Evolutionary conservation across 2,888 invertebrate species (phyloP).

Genomic region (Blera fallax): DNA sequence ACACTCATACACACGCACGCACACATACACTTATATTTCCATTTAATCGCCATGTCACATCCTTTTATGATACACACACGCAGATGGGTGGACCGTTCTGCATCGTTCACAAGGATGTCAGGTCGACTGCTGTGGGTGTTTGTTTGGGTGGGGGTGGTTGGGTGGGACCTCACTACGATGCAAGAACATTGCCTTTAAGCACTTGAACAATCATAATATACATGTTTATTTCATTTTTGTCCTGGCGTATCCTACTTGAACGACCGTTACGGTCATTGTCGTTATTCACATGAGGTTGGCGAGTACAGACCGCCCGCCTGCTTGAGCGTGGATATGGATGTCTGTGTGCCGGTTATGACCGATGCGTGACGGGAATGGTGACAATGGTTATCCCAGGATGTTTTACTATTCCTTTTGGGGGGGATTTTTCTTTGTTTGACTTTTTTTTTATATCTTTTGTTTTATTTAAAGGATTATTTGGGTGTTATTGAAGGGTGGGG

Average conservation of each 20-base stretch:
- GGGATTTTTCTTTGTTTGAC: not conserved
- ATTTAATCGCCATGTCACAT: conserved; percentile 68
- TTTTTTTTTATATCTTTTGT: conserved; percentile 18
- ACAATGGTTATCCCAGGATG: conserved; percentile 31
- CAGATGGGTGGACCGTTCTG: conserved; percentile 25
- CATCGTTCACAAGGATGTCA: conserved; percentile 23
- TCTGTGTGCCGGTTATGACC: conserved; percentile 49
- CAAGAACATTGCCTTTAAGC: conserved; percentile 48
- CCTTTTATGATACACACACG: conserved; percentile 53
- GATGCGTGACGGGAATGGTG: conserved; percentile 62
- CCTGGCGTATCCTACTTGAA: conserved; percentile 53
- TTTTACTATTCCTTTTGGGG: not conserved
- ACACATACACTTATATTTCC: conserved; percentile 34
- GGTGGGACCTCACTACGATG: not conserved
- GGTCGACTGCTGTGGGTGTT: not conserved
- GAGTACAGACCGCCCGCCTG: conserved; percentile 5
- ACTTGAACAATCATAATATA: conserved; percentile 59
- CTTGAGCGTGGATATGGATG: not conserved
- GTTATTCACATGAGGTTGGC: conserved; percentile 63
- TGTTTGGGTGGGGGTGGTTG: not conserved
- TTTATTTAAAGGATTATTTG: conserved; percentile 55
- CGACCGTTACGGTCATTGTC: conserved; percentile 60
- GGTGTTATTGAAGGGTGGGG: not conserved
- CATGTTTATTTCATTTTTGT: conserved; percentile 63
- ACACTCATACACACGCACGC: conserved; percentile 13